Evolutionary conservation across 1,140 invertebrate species (phyloP).

Genomic region (Lepidurus packardi): DNA sequence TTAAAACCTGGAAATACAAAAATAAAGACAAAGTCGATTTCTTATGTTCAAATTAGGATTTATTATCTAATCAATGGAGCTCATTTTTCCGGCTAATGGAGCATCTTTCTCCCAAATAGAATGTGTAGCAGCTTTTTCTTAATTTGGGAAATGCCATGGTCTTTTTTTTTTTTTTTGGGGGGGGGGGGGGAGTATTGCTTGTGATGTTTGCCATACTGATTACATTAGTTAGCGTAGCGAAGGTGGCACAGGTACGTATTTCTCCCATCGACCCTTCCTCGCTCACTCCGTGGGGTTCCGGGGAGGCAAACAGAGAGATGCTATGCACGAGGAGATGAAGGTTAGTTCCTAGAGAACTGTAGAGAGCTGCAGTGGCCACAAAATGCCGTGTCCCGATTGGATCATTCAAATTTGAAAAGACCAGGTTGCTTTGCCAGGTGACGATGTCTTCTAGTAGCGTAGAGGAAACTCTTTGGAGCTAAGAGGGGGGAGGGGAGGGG

Average conservation of each 20-base stretch:
- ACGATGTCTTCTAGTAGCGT: neutral
- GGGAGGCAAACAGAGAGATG: neutral
- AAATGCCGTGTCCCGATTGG: neutral
- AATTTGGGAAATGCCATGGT: too few relatives aligned
- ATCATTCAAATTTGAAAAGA: slow-evolving; percentile 16
- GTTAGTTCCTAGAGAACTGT: neutral
- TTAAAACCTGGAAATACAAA: too few relatives aligned
- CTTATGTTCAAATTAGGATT: too few relatives aligned
- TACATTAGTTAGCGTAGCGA: neutral
- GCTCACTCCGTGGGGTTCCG: neutral
- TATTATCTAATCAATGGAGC: too few relatives aligned
- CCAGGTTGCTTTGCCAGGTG: slow-evolving; percentile 13
- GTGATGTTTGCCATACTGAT: too few relatives aligned
- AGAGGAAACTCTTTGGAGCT: neutral
- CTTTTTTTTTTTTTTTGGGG: too few relatives aligned
- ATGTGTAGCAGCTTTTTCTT: too few relatives aligned
- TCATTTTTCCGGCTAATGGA: too few relatives aligned
- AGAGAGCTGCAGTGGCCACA: neutral
- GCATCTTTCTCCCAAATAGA: too few relatives aligned
- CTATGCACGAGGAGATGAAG: neutral
- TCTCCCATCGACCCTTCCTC: neutral
- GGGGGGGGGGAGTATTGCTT: too few relatives aligned
- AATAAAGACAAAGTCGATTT: too few relatives aligned
- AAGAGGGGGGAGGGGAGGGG: neutral
- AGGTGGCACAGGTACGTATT: neutral